Evolutionary conservation across 2,113 vertebrate genomes (phyloP), one percentile per base, ranked within the genome.

Genomic region (Hypomesus transpacificus): DNA sequence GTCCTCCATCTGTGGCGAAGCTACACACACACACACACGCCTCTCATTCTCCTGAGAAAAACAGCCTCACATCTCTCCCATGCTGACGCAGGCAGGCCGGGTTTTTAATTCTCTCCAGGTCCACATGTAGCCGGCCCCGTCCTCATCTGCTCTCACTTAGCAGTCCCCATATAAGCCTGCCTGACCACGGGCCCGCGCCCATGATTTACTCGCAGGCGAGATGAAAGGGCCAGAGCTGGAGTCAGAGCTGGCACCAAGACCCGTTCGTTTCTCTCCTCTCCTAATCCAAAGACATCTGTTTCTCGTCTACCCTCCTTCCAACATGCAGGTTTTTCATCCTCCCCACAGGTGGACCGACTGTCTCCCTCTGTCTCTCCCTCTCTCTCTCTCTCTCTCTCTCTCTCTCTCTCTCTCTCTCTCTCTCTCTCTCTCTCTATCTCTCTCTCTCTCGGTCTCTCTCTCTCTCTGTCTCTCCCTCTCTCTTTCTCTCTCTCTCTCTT

Each of bases 101-200:
- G 34, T 46, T 14, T 39, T 46, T 58, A 66, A 73, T 65, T 66
- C n/a, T 59, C 31, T 62, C 51, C 70, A 20, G 69, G n/a, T 50
- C 52, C 14, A 7, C 9, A 31, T 26, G 51, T 28, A 8, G 20
- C 56, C n/a, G 39, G 17, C 26, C n/a, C 34, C 22, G 13, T 21
- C 21, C 24, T 68, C 73, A 68, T 68, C 66, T 74, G 66, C 46
- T 61, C 46, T n/a, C 50, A 11, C 14, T 74, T 68, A 62, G 57
- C 39, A 7, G 73, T 8, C 46, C 6, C 7, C 26, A 24, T 54
- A 22, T 70, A 70, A 69, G 54, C 67, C 67, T n/a, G 22, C 50
- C 34, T 50, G 62, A 39, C 62, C 62, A 18, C 20, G 14, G n/a
- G 63, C n/a, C 63, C 39, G 26, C 21, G 16, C 7, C 20, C 59